These are phyloP conservation scores for Anagrus nilaparvatae DNA, from an alignment of 1,140 invertebrate species.

Conservation along the genomic window DNA sequence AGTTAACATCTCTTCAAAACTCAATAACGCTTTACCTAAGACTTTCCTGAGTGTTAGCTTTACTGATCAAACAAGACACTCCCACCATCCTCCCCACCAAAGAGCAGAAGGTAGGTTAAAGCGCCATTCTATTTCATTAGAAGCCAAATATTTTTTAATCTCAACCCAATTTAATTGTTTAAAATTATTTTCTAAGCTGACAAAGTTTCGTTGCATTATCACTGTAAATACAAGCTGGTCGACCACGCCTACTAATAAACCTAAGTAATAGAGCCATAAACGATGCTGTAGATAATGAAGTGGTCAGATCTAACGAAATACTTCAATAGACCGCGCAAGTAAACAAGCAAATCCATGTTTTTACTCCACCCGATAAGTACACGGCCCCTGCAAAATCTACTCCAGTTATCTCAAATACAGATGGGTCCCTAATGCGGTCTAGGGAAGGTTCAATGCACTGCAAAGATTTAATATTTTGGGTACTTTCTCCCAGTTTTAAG, in stretches of 20 bases:
- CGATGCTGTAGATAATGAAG: conserved; percentile 19
- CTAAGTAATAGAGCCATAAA: conserved; percentile 15
- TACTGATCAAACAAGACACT: conserved; percentile 25
- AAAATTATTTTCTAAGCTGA: conserved; percentile 20
- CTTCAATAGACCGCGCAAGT: conserved; percentile 12
- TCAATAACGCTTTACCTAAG: conserved; percentile 20
- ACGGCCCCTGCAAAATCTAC: conserved; percentile 30
- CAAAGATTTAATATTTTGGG: too few relatives aligned
- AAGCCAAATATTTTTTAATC: conserved; percentile 8
- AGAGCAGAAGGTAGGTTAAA: conserved; percentile 30
- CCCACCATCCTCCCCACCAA: conserved; percentile 30
- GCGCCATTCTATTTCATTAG: conserved; percentile 23
- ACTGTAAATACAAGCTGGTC: conserved; percentile 4
- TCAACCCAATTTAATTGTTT: conserved; percentile 18
- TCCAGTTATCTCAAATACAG: conserved; percentile 25
- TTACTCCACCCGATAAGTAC: conserved; percentile 16
- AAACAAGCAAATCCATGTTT: conserved; percentile 25
- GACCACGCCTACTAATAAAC: conserved; percentile 11
- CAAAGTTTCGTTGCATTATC: conserved; percentile 24
- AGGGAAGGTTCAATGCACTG: too few relatives aligned
- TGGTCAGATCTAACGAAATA: conserved; percentile 25
- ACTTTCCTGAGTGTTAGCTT: conserved; percentile 17
- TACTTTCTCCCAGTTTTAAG: too few relatives aligned
- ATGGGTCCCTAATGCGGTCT: conserved; percentile 21
- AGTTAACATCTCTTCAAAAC: conserved; percentile 23